Evolutionary conservation across 2,888 invertebrate species (phyloP).

Genomic region (Sussaba pulchella): DNA sequence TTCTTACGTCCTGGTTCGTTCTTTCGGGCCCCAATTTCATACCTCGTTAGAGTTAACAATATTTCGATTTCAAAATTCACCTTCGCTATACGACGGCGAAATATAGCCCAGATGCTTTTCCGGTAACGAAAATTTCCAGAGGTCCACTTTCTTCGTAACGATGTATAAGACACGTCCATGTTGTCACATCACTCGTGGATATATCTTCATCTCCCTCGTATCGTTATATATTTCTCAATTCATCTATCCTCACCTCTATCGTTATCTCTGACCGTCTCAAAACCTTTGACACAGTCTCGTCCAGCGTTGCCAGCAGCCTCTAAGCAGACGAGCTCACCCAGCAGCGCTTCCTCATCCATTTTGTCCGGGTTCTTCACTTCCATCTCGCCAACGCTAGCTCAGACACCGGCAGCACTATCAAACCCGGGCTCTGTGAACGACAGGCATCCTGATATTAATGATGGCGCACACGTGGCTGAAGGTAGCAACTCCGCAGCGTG

Average conservation of each 20-base stretch:
- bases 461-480: conserved; percentile 30
- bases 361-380: conserved; percentile 1
- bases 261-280: background rate
- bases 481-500: background rate
- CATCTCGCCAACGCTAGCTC: conserved; percentile 9
- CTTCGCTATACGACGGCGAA: too few species aligned
- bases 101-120: background rate
- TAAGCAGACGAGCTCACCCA: background rate
- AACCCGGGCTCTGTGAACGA: conserved; percentile 8
- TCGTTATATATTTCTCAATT: conserved; percentile 2
- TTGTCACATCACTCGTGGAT: background rate
- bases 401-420: background rate
- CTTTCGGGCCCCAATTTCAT: too few species aligned
- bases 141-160: background rate
- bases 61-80: background rate
- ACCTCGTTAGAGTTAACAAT: background rate
- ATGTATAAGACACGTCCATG: background rate
- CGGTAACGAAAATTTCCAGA: background rate
- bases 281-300: conserved; percentile 27
- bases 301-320: conserved; percentile 1
- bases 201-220: conserved; percentile 31
- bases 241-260: conserved; percentile 14
- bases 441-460: conserved; percentile 48
- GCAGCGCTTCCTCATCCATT: conserved; percentile 22
- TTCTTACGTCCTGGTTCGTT: background rate